Evolutionary conservation across 2,888 invertebrate genomes (phyloP).

Genomic region (Conops quadrifasciatus): DNA sequence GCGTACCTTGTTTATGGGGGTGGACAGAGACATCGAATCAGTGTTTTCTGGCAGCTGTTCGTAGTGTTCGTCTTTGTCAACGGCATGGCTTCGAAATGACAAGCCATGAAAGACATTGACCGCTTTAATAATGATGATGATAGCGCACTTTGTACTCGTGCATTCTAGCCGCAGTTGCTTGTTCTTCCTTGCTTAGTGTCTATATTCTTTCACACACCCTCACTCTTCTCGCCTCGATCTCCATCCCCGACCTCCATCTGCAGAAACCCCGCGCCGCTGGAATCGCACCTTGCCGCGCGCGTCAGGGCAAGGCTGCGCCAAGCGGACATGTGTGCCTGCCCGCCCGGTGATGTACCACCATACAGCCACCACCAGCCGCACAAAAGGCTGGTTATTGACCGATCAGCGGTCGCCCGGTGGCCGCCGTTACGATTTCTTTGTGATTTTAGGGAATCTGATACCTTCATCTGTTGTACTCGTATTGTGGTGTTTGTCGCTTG

Average conservation of each 20-base stretch:
- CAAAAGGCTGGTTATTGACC: slow-evolving; percentile 28
- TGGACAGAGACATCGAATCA: slow-evolving; percentile 20
- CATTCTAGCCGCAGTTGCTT: neutral
- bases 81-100: slow-evolving; percentile 13
- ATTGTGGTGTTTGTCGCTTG: slow-evolving; percentile 4
- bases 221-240: neutral
- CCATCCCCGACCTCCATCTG: neutral
- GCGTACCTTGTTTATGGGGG: slow-evolving; percentile 30
- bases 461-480: slow-evolving; percentile 19
- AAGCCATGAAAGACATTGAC: neutral
- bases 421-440: slow-evolving; percentile 24
- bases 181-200: no score
- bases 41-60: slow-evolving; percentile 20
- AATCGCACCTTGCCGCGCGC: neutral
- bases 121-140: slow-evolving; percentile 1
- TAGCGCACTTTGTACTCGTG: neutral
- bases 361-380: slow-evolving; percentile 7
- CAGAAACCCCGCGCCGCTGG: slow-evolving; percentile 6
- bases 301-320: slow-evolving; percentile 9
- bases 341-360: neutral
- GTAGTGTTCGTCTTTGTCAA: slow-evolving; percentile 26
- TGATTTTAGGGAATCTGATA: slow-evolving; percentile 25
- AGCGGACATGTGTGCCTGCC: slow-evolving; percentile 11
- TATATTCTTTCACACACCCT: neutral
- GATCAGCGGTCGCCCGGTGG: slow-evolving; percentile 21